These are phyloP conservation scores for Chrysolina americana DNA, from an alignment of 2,888 invertebrate species.

Conservation along the genomic window DNA sequence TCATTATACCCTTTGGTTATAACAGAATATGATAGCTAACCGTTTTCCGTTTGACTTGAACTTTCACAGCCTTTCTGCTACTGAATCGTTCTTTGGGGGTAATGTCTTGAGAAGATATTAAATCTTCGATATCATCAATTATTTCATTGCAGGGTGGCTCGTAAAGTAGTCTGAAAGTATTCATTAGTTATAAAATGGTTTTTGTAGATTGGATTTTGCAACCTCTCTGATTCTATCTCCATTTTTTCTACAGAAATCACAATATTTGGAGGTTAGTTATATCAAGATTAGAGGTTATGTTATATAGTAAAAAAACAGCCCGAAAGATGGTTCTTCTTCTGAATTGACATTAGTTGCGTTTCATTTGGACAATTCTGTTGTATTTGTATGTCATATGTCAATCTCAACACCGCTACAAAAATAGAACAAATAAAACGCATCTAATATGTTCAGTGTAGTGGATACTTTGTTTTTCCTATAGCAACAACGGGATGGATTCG, in stretches of 20 bases:
- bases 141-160: constrained; percentile 74
- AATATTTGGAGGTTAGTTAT: neutral
- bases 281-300: neutral
- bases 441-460: too few relatives aligned
- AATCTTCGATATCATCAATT: constrained; percentile 88
- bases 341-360: too few relatives aligned
- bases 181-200: neutral
- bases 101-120: constrained; percentile 85
- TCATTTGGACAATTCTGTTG: too few relatives aligned
- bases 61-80: constrained; percentile 79
- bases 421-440: too few relatives aligned
- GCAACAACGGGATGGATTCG: too few relatives aligned
- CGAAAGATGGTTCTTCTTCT: too few relatives aligned
- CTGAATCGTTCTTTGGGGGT: constrained; percentile 85
- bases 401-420: too few relatives aligned
- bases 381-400: too few relatives aligned
- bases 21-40: constrained; percentile 30
- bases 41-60: constrained; percentile 70
- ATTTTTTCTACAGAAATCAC: neutral
- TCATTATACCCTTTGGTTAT: neutral
- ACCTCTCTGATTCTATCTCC: constrained; percentile 26
- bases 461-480: too few relatives aligned
- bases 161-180: constrained; percentile 3
- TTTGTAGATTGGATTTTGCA: neutral
- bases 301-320: too few relatives aligned